A percentile compares a stretch with the other conserved stretches of the same genome.
These are phyloP conservation scores for Pavo muticus DNA, from an alignment of 2,113 vertebrate genomes.

Conservation along the genomic window DNA sequence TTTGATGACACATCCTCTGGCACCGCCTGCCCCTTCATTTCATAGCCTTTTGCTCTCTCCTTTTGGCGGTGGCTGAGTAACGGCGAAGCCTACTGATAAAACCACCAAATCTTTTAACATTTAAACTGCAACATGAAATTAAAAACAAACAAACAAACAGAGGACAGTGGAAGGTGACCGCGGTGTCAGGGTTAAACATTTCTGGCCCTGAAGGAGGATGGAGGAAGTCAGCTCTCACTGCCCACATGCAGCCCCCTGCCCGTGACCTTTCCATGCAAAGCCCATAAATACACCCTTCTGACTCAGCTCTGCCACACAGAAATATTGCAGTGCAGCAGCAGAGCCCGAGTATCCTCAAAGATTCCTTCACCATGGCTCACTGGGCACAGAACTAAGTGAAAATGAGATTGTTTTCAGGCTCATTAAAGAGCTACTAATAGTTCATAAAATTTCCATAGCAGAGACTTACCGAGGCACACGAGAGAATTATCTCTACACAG, in stretches of 20 bases:
- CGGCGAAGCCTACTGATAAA: background rate
- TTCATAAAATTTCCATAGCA: background rate
- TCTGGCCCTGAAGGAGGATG: background rate
- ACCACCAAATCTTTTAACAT: background rate
- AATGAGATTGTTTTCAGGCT: slow-evolving; percentile 25
- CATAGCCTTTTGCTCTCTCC: background rate
- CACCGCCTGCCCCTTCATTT: rapidly evolving
- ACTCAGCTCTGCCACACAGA: background rate
- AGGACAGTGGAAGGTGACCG: background rate
- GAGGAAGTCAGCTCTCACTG: background rate
- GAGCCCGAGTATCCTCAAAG: background rate
- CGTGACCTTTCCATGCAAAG: background rate
- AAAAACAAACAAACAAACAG: rapidly evolving
- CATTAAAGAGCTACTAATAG: background rate
- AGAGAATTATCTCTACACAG: background rate
- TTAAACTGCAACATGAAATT: background rate
- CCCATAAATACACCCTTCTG: background rate
- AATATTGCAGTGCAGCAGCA: background rate
- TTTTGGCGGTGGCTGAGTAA: background rate
- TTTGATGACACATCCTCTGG: background rate
- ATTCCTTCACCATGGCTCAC: background rate
- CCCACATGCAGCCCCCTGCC: background rate
- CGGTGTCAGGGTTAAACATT: rapidly evolving
- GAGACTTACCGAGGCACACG: background rate
- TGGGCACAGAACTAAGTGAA: background rate